A percentile compares a stretch with the other conserved stretches of the same genome.
These are phyloP conservation scores for Drosophila sordidula DNA, from an alignment of 2,888 invertebrate genomes.

Conservation along the genomic window DNA sequence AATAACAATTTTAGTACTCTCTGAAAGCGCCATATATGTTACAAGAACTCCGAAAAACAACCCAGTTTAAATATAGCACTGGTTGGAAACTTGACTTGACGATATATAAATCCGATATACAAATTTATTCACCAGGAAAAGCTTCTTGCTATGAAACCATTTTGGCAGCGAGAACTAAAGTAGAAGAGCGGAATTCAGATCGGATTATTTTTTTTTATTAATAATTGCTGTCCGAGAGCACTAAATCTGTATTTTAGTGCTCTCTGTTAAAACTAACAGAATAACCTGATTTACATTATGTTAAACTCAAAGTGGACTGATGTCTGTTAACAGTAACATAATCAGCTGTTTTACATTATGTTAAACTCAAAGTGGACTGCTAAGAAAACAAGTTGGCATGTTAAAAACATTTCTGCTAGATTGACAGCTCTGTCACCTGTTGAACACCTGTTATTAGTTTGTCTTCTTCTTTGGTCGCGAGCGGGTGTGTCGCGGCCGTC, in stretches of 20 bases:
- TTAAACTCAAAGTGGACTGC: constrained; percentile 30
- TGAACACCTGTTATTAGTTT: constrained; percentile 65
- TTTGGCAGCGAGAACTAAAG: too few relatives aligned
- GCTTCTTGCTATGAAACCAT: too few relatives aligned
- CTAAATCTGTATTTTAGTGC: too few relatives aligned
- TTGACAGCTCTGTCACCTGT: constrained; percentile 55
- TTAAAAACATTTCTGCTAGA: constrained; percentile 4
- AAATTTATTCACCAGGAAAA: too few relatives aligned
- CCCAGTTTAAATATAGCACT: background rate
- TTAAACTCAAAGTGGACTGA: too few relatives aligned
- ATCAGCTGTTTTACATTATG: constrained; percentile 30
- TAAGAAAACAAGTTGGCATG: constrained; percentile 11
- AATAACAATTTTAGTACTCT: too few relatives aligned
- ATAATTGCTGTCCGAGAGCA: too few relatives aligned
- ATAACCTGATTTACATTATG: too few relatives aligned
- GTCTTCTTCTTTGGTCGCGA: constrained; percentile 51
- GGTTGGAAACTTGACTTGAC: constrained; percentile 4
- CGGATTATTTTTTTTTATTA: too few relatives aligned
- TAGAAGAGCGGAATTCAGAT: too few relatives aligned
- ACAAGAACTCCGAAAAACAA: background rate
- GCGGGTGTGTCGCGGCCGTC: constrained; percentile 64
- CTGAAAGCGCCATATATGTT: constrained; percentile 15
- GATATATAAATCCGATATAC: background rate
- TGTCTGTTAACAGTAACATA: background rate
- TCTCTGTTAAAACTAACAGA: too few relatives aligned